A percentile compares a stretch with the other conserved stretches of the same genome.
phyloP scores from a whole-genome alignment of 2,113 vertebrate species.

The Tursiops truncatus region DNA sequence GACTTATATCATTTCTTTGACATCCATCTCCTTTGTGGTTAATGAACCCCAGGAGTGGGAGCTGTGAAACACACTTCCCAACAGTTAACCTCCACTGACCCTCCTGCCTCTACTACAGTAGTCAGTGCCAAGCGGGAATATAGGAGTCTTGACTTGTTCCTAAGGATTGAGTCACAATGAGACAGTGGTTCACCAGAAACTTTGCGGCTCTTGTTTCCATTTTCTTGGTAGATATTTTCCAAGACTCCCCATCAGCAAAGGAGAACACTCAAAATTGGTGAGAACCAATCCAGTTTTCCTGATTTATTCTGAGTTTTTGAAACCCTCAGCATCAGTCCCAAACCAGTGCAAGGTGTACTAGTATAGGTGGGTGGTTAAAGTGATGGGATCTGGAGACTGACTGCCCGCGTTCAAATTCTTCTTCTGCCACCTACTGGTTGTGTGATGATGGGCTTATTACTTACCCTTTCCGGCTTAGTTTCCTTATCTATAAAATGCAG shows the following conservation, averaged over 20 bases:
- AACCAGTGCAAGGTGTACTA: neutral
- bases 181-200: neutral
- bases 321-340: neutral
- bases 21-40: neutral
- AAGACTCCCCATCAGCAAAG: neutral
- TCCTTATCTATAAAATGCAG: constrained; percentile 6
- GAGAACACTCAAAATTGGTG: neutral
- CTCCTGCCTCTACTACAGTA: neutral
- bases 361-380: neutral
- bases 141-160: constrained; percentile 3
- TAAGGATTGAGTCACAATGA: neutral
- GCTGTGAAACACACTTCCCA: neutral
- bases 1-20: constrained; percentile 28
- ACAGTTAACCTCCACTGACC: neutral
- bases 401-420: neutral
- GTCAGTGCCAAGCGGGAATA: neutral
- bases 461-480: neutral
- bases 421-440: neutral
- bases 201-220: neutral
- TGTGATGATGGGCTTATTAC: neutral
- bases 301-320: neutral
- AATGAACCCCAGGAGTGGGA: constrained; percentile 14
- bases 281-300: neutral
- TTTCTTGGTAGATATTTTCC: neutral
- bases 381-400: neutral